Conservation (phyloP, 2,888 invertebrate species). For the Drosophila kanekoi region DNA sequence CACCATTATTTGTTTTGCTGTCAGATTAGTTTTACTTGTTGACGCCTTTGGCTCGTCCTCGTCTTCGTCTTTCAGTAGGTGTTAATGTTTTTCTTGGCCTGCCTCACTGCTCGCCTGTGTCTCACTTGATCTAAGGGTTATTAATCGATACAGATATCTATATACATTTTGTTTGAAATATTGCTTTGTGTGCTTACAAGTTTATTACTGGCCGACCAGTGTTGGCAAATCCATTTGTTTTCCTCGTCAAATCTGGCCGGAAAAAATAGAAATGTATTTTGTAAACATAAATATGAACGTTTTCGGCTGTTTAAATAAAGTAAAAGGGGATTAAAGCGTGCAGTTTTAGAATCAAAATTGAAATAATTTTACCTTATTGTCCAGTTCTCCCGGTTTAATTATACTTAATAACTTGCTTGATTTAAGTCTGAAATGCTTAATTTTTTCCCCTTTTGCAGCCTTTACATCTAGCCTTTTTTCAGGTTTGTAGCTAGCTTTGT, state of each 20-base stretch:
- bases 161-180: slow-evolving; percentile 40
- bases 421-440: no score
- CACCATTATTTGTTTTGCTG: slow-evolving; percentile 76
- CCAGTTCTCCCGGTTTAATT: no score
- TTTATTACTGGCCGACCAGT: slow-evolving; percentile 12
- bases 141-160: slow-evolving; percentile 41
- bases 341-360: no score
- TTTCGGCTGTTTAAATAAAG: no score
- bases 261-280: no score
- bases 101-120: slow-evolving; percentile 13
- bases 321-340: no score
- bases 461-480: no score
- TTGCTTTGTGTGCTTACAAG: slow-evolving; percentile 29
- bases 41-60: slow-evolving; percentile 52
- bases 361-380: no score
- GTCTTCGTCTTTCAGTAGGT: slow-evolving; percentile 41
- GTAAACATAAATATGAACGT: no score
- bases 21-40: slow-evolving; percentile 78
- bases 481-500: no score
- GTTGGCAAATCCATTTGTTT: not conserved
- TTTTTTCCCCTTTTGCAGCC: no score
- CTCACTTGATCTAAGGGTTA: slow-evolving; percentile 41
- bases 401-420: no score
- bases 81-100: slow-evolving; percentile 48
- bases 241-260: not conserved